Percentiles rank a stretch among this genome's conserved stretches.
Conservation (phyloP, 2,888 invertebrate genomes). For the Pristionchus japonicus region DNA sequence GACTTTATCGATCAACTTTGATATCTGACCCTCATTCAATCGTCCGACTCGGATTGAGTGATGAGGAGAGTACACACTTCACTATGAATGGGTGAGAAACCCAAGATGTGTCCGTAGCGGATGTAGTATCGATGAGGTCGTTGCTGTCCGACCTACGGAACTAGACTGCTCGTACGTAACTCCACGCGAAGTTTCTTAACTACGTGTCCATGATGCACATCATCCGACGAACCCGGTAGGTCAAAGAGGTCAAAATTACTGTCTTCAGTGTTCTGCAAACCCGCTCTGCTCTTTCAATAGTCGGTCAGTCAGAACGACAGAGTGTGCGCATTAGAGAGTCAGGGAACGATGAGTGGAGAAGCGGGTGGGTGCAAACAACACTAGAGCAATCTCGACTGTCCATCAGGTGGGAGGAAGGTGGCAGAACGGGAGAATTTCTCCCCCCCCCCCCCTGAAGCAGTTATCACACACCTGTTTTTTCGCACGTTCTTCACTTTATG, state of each 20-base stretch:
- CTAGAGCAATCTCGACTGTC: not conserved
- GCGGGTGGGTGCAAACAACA: not conserved
- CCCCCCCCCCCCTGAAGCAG: not conserved
- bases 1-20: not conserved
- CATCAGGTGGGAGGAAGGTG: not conserved
- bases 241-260: constrained; percentile 20
- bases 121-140: too few species aligned
- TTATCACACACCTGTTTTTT: not conserved
- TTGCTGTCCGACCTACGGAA: too few species aligned
- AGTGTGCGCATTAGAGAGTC: not conserved
- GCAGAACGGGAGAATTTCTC: not conserved
- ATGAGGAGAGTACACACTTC: not conserved
- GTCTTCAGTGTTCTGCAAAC: not conserved
- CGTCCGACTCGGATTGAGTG: not conserved
- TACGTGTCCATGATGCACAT: not conserved
- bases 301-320: not conserved
- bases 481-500: not conserved
- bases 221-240: not conserved
- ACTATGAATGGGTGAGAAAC: not conserved
- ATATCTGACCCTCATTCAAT: not conserved
- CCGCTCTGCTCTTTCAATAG: not conserved
- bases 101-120: not conserved
- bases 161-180: too few species aligned
- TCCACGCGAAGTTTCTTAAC: too few species aligned
- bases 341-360: not conserved